Evolutionary conservation across 2,797 vertebrate genomes (phyloP).

Genomic region (Carcharodon carcharias): DNA sequence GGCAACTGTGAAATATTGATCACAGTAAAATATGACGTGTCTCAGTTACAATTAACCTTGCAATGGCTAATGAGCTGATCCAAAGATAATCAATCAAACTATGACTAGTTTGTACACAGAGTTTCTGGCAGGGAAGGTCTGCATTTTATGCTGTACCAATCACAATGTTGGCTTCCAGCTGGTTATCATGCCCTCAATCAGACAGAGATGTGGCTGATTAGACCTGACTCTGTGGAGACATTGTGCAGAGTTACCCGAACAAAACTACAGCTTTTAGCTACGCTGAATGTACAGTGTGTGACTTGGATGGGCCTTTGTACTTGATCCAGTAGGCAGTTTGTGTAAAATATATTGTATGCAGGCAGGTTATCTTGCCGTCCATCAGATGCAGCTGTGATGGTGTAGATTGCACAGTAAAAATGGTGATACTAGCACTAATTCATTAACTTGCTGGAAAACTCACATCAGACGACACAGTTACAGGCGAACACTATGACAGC

Average conservation of each 20-base stretch:
- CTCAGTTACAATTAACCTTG: background rate
- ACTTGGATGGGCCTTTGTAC: background rate
- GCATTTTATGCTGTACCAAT: background rate
- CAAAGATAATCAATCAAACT: background rate
- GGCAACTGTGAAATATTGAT: background rate
- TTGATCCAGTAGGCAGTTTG: background rate
- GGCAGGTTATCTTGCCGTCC: background rate
- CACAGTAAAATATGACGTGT: background rate
- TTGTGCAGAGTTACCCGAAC: background rate
- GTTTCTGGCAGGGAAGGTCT: background rate
- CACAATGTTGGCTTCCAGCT: background rate
- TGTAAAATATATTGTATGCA: background rate
- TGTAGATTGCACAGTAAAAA: background rate
- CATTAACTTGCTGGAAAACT: background rate
- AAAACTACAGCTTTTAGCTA: background rate
- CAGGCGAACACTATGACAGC: background rate
- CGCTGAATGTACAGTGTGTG: background rate
- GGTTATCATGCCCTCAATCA: constrained; percentile 29
- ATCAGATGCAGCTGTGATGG: constrained; percentile 1
- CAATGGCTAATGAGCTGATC: background rate
- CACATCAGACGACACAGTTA: background rate
- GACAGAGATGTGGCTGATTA: constrained; percentile 12
- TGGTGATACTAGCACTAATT: background rate
- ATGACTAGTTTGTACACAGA: background rate
- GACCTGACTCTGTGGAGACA: background rate